Conservation (phyloP, 1,140 invertebrate genomes). For the Spodoptera litura region DNA sequence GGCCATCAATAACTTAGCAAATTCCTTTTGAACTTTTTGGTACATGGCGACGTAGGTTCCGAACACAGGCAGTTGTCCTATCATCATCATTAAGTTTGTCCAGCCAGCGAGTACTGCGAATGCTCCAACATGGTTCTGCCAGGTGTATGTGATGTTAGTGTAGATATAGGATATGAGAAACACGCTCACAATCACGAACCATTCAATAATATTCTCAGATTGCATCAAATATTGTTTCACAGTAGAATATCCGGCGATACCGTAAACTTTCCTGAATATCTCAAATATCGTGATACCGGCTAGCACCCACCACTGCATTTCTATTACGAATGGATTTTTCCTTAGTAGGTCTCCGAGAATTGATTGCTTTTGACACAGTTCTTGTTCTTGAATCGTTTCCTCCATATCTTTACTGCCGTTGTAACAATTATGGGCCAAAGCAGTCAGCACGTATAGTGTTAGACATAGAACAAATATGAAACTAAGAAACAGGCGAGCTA, state of each 20-base stretch:
- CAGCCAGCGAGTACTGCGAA: slow-evolving; percentile 94
- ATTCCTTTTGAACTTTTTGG: slow-evolving; percentile 93
- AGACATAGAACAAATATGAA: slow-evolving; percentile 92
- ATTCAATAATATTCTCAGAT: slow-evolving; percentile 94
- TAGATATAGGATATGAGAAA: slow-evolving; percentile 93
- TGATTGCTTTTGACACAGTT: slow-evolving; percentile 91
- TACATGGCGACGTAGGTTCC: slow-evolving; percentile 96
- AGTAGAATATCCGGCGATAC: slow-evolving; percentile 91
- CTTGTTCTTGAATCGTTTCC: slow-evolving; percentile 89
- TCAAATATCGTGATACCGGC: slow-evolving; percentile 91
- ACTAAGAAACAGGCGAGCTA: slow-evolving; percentile 92
- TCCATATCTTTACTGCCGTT: slow-evolving; percentile 91
- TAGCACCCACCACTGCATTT: slow-evolving; percentile 92
- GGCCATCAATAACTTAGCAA: slow-evolving; percentile 93
- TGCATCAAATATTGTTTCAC: slow-evolving; percentile 92
- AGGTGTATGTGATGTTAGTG: slow-evolving; percentile 91
- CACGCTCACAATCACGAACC: slow-evolving; percentile 93
- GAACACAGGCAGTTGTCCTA: slow-evolving; percentile 93
- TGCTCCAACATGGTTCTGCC: slow-evolving; percentile 94
- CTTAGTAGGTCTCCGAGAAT: slow-evolving; percentile 90
- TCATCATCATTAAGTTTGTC: slow-evolving; percentile 95
- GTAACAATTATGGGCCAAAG: slow-evolving; percentile 92
- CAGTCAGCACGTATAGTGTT: slow-evolving; percentile 91
- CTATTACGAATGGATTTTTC: slow-evolving; percentile 90
- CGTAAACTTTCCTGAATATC: slow-evolving; percentile 91